Evolutionary conservation across 2,113 vertebrate species (phyloP).

Genomic region (Lipophrys pholis): DNA sequence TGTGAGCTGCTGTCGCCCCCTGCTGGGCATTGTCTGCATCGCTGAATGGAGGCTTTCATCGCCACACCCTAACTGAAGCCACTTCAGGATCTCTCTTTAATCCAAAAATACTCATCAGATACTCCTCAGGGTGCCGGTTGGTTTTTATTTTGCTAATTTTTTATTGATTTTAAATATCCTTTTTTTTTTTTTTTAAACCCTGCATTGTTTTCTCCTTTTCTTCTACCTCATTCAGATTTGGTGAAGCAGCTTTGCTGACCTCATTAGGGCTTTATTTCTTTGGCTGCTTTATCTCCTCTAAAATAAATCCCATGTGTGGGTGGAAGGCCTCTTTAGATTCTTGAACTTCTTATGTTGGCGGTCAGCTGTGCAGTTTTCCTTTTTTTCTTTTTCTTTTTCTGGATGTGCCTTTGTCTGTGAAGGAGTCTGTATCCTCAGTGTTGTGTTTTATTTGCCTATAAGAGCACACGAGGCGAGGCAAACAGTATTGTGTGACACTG

Average conservation of each 20-base stretch:
- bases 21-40: constrained; percentile 22
- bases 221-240: no score
- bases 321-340: not conserved
- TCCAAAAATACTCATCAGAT: not conserved
- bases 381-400: not conserved
- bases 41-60: not conserved
- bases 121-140: no score
- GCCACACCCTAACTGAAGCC: constrained; percentile 5
- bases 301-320: constrained; percentile 1
- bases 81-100: not conserved
- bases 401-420: not conserved
- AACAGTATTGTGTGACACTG: not conserved
- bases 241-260: no score
- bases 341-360: not conserved
- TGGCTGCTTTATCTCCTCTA: not conserved
- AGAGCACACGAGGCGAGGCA: not conserved
- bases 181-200: no score
- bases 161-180: no score
- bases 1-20: constrained; percentile 40
- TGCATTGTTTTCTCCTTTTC: no score
- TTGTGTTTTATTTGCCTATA: not conserved
- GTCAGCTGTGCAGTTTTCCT: constrained; percentile 8
- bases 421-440: not conserved
- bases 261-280: no score
- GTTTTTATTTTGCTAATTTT: no score